Conservation (phyloP, 2,888 invertebrate genomes). For the Eubasilissa splendida region DNA sequence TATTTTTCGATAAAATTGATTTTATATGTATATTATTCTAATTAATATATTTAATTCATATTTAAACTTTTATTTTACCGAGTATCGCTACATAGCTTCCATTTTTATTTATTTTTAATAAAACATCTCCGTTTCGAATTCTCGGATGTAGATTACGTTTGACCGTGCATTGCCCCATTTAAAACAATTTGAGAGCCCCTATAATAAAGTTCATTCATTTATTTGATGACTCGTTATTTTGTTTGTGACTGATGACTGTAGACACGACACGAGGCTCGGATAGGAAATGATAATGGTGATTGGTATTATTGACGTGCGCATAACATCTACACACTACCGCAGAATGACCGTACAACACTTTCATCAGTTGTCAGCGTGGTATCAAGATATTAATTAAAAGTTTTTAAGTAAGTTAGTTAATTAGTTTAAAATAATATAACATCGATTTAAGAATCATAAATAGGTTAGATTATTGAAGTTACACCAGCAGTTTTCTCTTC, state of each 20-base stretch:
- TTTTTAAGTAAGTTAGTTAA: no score
- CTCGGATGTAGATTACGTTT: not conserved
- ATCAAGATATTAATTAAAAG: no score
- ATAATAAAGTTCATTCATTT: conserved; percentile 53
- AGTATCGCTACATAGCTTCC: no score
- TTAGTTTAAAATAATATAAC: no score
- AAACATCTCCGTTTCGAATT: not conserved
- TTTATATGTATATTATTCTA: no score
- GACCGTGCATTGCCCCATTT: conserved; percentile 45
- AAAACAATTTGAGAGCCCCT: conserved; percentile 55
- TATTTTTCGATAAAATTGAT: no score
- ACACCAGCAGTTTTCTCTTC: no score
- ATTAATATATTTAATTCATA: no score
- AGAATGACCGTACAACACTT: not conserved
- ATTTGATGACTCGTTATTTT: conserved; percentile 52
- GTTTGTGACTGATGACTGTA: conserved; percentile 23
- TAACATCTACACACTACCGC: not conserved
- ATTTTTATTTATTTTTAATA: not conserved
- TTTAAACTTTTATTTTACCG: no score
- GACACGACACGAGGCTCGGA: not conserved
- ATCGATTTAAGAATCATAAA: no score
- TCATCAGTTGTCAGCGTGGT: no score
- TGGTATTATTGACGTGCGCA: conserved; percentile 23
- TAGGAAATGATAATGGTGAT: conserved; percentile 26
- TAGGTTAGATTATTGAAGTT: no score